Base-by-base conservation (phyloP, 2,797 vertebrate species). In the Sebastolobus altivelis region DNA sequence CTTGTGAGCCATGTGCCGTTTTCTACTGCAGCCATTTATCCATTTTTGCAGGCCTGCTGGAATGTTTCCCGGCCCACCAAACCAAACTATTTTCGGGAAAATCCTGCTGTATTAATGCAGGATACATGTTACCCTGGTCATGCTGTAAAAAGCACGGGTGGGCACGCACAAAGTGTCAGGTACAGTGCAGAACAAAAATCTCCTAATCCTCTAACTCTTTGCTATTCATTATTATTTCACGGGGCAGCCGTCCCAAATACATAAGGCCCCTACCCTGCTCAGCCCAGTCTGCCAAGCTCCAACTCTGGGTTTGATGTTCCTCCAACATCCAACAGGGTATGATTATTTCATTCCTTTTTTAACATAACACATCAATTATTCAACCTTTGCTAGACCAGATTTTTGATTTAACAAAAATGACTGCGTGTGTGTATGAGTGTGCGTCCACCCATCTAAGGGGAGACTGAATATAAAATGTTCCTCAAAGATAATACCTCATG, bases 301-400 rank as follows among this genome's bases (percentile, higher is more conserved):
- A 76, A 67, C 75, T 82, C 80, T 75, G 82, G 84, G 90, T 94
- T 94, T 93, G 92, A 93, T 93, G 92, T 93, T 92, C 80, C 89
- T 92, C 89, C 92, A 92, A 89, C 89, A 93, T 91, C 85, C 87
- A 89, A 89, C 87, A 90, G 86, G 78, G 86, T 93, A 92, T 94
- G 83, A 94, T 93, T 94, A 94, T 93, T 93, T 93, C 78, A 93
- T 94, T 92, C 83, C 72, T 89, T 88, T 91, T 93, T 93, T 93
- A 92, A 92, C 89, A 93, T 92, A 93, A 90, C 56, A 25, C 81
- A 94, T 95, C 77, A 92, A 93, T 94, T 93, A 93, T 93, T 94
- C 87, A 95, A 89, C 88, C 87, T 92, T 88, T 87, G 89, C 85
- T 81, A 71, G 83, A 85, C 76, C 83, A 90, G 82, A 90, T 88